Percentiles rank a stretch among this genome's conserved stretches.
phyloP scores from a whole-genome alignment of 2,797 vertebrate species.

The Tenualosa thibaudeaui region DNA sequence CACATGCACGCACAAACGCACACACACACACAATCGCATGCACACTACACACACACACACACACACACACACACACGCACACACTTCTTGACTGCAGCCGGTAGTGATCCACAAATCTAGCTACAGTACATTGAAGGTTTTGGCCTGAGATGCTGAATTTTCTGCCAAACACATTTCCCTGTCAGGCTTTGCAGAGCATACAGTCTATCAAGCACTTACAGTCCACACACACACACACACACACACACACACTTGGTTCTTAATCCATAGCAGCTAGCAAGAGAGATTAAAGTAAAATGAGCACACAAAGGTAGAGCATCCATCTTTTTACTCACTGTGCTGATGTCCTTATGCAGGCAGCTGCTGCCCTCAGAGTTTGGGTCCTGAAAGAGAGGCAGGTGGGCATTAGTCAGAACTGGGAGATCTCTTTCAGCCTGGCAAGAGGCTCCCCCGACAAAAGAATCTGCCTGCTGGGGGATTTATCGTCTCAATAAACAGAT shows the following conservation, averaged over 20 bases:
- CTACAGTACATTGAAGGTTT: conserved; percentile 34
- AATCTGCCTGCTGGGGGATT: neutral
- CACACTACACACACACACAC: neutral
- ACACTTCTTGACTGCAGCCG: conserved; percentile 29
- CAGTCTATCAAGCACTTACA: conserved; percentile 54
- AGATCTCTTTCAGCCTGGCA: conserved; percentile 34
- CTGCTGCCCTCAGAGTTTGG: conserved; percentile 71
- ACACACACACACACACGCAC: neutral
- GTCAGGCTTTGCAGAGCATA: conserved; percentile 49
- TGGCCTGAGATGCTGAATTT: conserved; percentile 36
- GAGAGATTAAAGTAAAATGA: conserved; percentile 51
- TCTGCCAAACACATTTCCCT: conserved; percentile 54
- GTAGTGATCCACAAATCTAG: conserved; percentile 34
- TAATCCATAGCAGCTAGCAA: conserved; percentile 25
- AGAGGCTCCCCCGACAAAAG: conserved; percentile 6
- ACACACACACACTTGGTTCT: neutral
- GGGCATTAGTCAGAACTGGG: conserved; percentile 25
- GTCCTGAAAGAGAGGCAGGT: conserved; percentile 62
- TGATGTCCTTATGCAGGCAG: conserved; percentile 73
- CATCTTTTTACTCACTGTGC: conserved; percentile 66
- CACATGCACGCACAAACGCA: neutral
- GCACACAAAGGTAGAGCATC: conserved; percentile 43
- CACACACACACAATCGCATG: neutral
- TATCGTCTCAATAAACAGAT: neutral
- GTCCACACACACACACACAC: neutral